A percentile compares a stretch with the other conserved stretches of the same genome.
Conservation (phyloP, 37 sponge, comb jelly and placozoan species). For the Cladorhizidae sp. region DNA sequence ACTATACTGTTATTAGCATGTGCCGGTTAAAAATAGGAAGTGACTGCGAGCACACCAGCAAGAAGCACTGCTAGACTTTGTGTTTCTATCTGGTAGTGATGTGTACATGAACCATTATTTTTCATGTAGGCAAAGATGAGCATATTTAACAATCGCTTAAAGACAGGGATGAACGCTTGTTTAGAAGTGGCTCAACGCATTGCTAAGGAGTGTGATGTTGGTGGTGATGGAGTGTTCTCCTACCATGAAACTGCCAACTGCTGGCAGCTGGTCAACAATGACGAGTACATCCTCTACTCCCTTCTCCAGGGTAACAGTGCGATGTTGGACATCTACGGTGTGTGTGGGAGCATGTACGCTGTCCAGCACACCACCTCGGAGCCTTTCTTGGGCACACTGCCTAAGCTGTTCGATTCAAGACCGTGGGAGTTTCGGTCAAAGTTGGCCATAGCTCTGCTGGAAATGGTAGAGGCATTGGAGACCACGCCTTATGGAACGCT, state of each 20-base stretch:
- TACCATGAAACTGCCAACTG: conserved; percentile 48
- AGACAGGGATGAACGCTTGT: not conserved
- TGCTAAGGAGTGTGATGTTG: conserved; percentile 49
- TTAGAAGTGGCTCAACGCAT: conserved; percentile 24
- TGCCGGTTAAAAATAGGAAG: too few relatives aligned
- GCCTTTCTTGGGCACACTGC: conserved; percentile 2
- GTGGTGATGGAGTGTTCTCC: conserved; percentile 33
- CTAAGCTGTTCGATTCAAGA: conserved; percentile 15
- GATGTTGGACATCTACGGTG: conserved; percentile 47
- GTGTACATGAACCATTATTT: too few relatives aligned
- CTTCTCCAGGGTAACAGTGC: conserved; percentile 33
- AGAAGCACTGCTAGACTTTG: too few relatives aligned
- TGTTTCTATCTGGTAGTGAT: too few relatives aligned
- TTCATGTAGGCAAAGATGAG: conserved; percentile 14
- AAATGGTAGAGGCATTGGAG: conserved; percentile 57
- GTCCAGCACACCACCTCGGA: conserved; percentile 34
- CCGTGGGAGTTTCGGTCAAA: conserved; percentile 40
- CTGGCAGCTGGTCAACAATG: conserved; percentile 38
- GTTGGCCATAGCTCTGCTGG: conserved; percentile 54
- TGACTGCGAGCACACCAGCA: too few relatives aligned
- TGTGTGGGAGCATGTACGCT: conserved; percentile 67
- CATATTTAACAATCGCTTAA: conserved; percentile 10
- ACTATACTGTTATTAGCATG: too few relatives aligned
- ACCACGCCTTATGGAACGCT: conserved; percentile 56
- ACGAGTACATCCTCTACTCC: conserved; percentile 50